Evolutionary conservation across 2,888 invertebrate species (phyloP).

Genomic region (Eudasyphora cyanicolor): DNA sequence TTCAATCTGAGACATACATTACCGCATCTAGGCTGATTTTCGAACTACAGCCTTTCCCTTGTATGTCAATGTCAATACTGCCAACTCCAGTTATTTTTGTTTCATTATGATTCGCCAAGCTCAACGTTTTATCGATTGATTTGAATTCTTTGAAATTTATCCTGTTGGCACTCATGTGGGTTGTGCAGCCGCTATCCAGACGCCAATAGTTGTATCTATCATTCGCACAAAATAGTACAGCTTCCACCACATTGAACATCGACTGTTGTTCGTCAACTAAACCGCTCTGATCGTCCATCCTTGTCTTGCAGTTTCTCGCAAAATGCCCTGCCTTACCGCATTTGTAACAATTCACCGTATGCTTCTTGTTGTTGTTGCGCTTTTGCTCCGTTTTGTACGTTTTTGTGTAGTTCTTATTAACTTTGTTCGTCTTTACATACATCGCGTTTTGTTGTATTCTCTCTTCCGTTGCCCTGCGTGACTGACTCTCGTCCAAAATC

Average conservation of each 20-base stretch:
- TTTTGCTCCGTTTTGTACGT: neutral
- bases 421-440: neutral
- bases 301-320: slow-evolving; percentile 44
- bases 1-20: slow-evolving; percentile 41
- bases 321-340: slow-evolving; percentile 35
- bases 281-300: neutral
- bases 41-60: slow-evolving; percentile 21
- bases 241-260: slow-evolving; percentile 24
- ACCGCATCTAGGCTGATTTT: slow-evolving; percentile 56
- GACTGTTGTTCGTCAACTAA: slow-evolving; percentile 16
- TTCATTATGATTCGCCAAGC: slow-evolving; percentile 55
- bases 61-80: slow-evolving; percentile 28
- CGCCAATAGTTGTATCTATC: slow-evolving; percentile 24
- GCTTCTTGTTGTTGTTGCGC: slow-evolving; percentile 11
- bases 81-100: slow-evolving; percentile 56
- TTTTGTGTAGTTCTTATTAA: neutral
- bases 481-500: slow-evolving; percentile 47
- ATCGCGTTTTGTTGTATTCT: slow-evolving; percentile 33
- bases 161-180: too few relatives aligned
- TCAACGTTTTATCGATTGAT: slow-evolving; percentile 44
- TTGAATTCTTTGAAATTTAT: too few relatives aligned
- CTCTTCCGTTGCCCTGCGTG: slow-evolving; percentile 36
- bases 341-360: neutral
- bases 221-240: slow-evolving; percentile 33
- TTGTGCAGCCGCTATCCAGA: slow-evolving; percentile 43